Evolutionary conservation across 2,888 invertebrate genomes (phyloP), one percentile per base, ranked within the genome.

Genomic region (Ommatoiulus sabulosus): DNA sequence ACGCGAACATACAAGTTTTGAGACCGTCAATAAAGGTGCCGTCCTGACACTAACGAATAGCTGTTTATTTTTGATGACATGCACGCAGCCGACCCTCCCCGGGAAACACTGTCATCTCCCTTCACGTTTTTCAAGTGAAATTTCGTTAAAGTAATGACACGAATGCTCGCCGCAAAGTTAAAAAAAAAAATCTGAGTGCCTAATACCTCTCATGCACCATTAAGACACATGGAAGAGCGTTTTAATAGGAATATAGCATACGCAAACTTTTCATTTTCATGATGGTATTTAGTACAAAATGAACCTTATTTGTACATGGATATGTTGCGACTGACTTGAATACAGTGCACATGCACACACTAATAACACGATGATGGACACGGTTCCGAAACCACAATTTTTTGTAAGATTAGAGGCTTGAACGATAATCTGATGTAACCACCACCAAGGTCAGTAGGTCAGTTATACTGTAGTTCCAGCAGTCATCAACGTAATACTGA

Each of bases 1-100:
- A 63, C 63, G n/a, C 63, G 7, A 63, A 63, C 80, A 80, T n/a
- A 20, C 3, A 80, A 10, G 80, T 80, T n/a, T 35, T 24, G 35
- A 80, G 80, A 80, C 80, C 8, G 12, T 35, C 80, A 24, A 80
- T 80, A 80, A 80, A 80, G 24, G 80, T 80, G 80, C 80, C 80
- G 80, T 80, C 80, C 24, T 80, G 80, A 80, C 80, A 80, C 80
- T 80, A 80, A 80, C 80, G 80, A 80, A 80, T 80, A 35, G 12
- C 80, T 80, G 80, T 80, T 80, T 80, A 80, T 80, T 80, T 80
- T 80, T 24, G 80, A 80, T 24, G 80, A 80, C 80, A 80, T n/a
- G n/a, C n/a, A n/a, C 12, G 7, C 80, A 80, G 24, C 20, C 80
- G 80, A 80, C 80, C 80, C 24, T 80, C 35, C 80, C 15, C 80